A percentile compares a stretch with the other conserved stretches of the same genome.
These are phyloP conservation scores for Drosophila punjabiensis DNA, from an alignment of 1,140 invertebrate species.

Conservation along the genomic window DNA sequence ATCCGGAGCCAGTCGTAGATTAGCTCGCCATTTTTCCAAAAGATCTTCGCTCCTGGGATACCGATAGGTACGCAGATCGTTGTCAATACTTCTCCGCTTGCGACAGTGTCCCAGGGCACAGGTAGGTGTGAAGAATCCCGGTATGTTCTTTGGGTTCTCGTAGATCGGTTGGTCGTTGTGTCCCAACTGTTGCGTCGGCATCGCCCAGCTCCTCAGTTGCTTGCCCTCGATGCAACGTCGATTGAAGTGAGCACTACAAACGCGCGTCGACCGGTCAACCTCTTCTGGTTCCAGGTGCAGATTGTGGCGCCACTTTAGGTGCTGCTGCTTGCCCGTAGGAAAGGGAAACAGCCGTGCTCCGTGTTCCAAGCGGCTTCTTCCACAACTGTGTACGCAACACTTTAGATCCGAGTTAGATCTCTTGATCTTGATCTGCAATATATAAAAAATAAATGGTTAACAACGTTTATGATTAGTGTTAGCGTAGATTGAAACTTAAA, in stretches of 20 bases:
- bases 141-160: constrained; percentile 80
- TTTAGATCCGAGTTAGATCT: constrained; percentile 47
- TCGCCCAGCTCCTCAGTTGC: constrained; percentile 71
- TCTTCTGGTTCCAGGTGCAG: constrained; percentile 52
- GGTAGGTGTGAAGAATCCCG: constrained; percentile 72
- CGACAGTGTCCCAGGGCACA: constrained; percentile 71
- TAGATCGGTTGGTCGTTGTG: constrained; percentile 66
- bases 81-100: constrained; percentile 67
- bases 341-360: constrained; percentile 69
- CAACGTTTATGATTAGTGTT: background rate
- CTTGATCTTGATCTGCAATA: constrained; percentile 55
- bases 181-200: constrained; percentile 73
- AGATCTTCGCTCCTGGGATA: constrained; percentile 70
- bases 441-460: too few species aligned
- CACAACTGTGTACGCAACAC: constrained; percentile 69
- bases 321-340: constrained; percentile 65
- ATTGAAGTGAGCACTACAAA: constrained; percentile 76
- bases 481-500: too few species aligned
- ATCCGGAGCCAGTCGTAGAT: constrained; percentile 59
- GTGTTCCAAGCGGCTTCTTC: constrained; percentile 67
- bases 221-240: constrained; percentile 78
- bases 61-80: constrained; percentile 72
- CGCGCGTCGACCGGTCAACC: constrained; percentile 49
- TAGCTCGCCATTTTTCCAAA: constrained; percentile 74
- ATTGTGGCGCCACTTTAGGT: constrained; percentile 75